These are phyloP conservation scores for Pandemis cinnamomeana DNA, from an alignment of 2,888 invertebrate species.

Conservation along the genomic window DNA sequence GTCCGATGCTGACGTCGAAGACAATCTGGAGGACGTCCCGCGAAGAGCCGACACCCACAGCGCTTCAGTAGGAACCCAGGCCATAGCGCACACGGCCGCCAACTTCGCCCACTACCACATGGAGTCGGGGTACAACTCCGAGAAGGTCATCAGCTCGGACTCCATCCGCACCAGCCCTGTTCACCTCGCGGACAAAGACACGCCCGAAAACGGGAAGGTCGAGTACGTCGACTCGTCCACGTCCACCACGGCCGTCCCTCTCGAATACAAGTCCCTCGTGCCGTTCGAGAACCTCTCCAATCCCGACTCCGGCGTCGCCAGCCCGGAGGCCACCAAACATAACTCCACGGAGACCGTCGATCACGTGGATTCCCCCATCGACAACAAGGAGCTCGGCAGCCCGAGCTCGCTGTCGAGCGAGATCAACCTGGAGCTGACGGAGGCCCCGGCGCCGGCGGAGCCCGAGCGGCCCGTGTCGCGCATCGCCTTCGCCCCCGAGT, in stretches of 20 bases:
- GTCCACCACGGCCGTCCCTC: constrained; percentile 64
- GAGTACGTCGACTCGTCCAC: constrained; percentile 78
- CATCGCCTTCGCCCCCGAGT: constrained; percentile 72
- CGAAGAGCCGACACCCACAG: constrained; percentile 61
- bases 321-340: constrained; percentile 84
- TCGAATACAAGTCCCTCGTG: constrained; percentile 75
- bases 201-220: constrained; percentile 83
- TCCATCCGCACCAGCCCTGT: constrained; percentile 79
- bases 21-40: constrained; percentile 87
- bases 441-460: constrained; percentile 50
- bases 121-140: constrained; percentile 88
- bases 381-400: constrained; percentile 75
- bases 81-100: constrained; percentile 72
- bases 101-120: constrained; percentile 81
- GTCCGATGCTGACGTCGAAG: constrained; percentile 93
- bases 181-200: constrained; percentile 81
- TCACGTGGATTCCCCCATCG: constrained; percentile 76
- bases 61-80: constrained; percentile 61
- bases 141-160: constrained; percentile 76
- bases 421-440: constrained; percentile 81
- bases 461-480: constrained; percentile 69
- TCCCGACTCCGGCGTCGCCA: constrained; percentile 83
- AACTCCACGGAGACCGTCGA: constrained; percentile 82
- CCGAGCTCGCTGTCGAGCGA: constrained; percentile 83
- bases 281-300: constrained; percentile 75